Evolutionary conservation across 2,888 invertebrate species (phyloP).

Genomic region (Pyrocoelia pectoralis): DNA sequence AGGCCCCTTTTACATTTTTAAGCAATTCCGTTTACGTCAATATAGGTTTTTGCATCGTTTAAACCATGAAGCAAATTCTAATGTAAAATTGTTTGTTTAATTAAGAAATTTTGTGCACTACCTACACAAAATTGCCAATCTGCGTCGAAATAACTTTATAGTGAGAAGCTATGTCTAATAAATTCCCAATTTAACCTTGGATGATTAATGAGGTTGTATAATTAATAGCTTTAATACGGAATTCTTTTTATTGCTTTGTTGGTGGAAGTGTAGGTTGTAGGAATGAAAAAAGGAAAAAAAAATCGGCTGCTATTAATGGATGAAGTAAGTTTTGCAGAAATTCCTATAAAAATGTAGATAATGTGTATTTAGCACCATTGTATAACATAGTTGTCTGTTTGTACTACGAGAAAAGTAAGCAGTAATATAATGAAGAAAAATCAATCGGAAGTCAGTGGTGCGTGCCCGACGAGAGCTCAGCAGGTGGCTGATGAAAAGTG

Average conservation of each 20-base stretch:
- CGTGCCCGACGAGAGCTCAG: constrained; percentile 45
- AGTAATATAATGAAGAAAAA: constrained; percentile 32
- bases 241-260: constrained; percentile 11
- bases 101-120: neutral
- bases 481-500: constrained; percentile 55
- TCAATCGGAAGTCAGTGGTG: constrained; percentile 39
- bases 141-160: neutral
- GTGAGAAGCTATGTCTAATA: constrained; percentile 5
- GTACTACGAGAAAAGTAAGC: constrained; percentile 10
- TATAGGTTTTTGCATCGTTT: neutral
- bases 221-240: constrained; percentile 14
- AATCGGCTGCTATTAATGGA: neutral
- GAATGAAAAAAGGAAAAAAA: neutral
- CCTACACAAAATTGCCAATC: neutral
- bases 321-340: neutral
- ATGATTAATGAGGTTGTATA: constrained; percentile 17
- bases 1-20: constrained; percentile 54
- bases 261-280: constrained; percentile 4
- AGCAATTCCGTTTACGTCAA: constrained; percentile 46
- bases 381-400: constrained; percentile 5
- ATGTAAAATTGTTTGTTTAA: too few relatives aligned
- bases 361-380: neutral
- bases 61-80: too few relatives aligned
- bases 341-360: too few relatives aligned
- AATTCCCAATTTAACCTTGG: constrained; percentile 7